phyloP scores from a whole-genome alignment of 2,113 vertebrate species.

The Leuciscus idus region DNA sequence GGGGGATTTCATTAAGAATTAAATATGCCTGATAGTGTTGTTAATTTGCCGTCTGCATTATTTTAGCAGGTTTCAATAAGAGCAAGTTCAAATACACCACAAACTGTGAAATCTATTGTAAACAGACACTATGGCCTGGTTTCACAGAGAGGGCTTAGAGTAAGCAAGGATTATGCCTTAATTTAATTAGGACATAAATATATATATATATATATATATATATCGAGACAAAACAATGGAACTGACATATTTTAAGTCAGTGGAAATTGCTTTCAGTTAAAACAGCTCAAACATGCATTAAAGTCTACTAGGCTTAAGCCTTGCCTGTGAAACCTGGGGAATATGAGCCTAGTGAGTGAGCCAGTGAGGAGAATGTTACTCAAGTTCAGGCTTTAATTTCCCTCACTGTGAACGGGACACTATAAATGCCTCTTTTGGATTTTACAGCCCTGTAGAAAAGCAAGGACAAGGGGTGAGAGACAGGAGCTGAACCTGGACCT shows the following conservation, averaged over 20 bases:
- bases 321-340: too few relatives aligned
- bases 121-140: background rate
- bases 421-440: slow-evolving; percentile 9
- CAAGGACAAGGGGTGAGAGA: slow-evolving; percentile 33
- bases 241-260: too few relatives aligned
- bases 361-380: background rate
- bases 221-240: too few relatives aligned
- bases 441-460: slow-evolving; percentile 21
- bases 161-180: too few relatives aligned
- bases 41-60: background rate
- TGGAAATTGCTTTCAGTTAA: too few relatives aligned
- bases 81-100: background rate
- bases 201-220: too few relatives aligned
- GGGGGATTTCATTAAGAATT: too few relatives aligned
- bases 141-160: too few relatives aligned
- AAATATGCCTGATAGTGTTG: background rate
- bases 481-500: slow-evolving; percentile 53
- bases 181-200: too few relatives aligned
- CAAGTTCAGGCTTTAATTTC: slow-evolving; percentile 17
- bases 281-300: too few relatives aligned
- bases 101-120: background rate
- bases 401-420: slow-evolving; percentile 33
- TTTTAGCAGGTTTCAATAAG: background rate
- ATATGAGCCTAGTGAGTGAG: background rate
- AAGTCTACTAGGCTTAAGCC: too few relatives aligned